phyloP scores from a whole-genome alignment of 2,113 vertebrate species.

The Macrotus californicus region DNA sequence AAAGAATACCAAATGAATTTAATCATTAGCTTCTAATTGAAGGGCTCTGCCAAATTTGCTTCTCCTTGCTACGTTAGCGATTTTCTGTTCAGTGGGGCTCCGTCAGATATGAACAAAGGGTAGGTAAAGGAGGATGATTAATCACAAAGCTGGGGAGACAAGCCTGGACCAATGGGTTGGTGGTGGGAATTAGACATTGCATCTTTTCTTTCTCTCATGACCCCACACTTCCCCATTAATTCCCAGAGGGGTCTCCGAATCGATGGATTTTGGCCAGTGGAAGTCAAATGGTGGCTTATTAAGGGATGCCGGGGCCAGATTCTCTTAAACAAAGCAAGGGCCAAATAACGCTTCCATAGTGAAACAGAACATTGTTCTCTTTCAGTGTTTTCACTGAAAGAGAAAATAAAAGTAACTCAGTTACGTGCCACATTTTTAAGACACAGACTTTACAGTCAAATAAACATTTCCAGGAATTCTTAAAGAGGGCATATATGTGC shows the following conservation, averaged over 20 bases:
- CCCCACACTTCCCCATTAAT: not conserved
- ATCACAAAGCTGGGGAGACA: not conserved
- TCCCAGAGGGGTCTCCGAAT: not conserved
- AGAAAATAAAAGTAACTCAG: not conserved
- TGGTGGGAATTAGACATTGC: not conserved
- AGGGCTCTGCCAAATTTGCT: conserved; percentile 43
- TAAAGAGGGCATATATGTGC: not conserved
- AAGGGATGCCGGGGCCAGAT: not conserved
- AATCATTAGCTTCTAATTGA: conserved; percentile 67
- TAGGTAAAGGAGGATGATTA: not conserved
- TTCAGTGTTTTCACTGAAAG: not conserved
- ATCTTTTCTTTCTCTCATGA: not conserved
- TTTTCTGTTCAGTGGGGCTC: conserved; percentile 44
- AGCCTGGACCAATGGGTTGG: not conserved
- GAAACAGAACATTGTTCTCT: not conserved
- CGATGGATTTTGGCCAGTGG: not conserved
- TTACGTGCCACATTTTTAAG: conserved; percentile 13
- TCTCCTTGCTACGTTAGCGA: conserved; percentile 5
- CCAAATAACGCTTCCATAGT: not conserved
- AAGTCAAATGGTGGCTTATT: conserved; percentile 3
- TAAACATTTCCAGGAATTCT: conserved; percentile 26
- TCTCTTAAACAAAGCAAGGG: conserved; percentile 33
- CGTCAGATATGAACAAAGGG: conserved; percentile 48
- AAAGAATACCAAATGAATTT: conserved; percentile 62
- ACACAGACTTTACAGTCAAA: not conserved